A percentile compares a stretch with the other conserved stretches of the same genome.
phyloP scores from a whole-genome alignment of 2,797 vertebrate species.

The Corythornis leucogaster region DNA sequence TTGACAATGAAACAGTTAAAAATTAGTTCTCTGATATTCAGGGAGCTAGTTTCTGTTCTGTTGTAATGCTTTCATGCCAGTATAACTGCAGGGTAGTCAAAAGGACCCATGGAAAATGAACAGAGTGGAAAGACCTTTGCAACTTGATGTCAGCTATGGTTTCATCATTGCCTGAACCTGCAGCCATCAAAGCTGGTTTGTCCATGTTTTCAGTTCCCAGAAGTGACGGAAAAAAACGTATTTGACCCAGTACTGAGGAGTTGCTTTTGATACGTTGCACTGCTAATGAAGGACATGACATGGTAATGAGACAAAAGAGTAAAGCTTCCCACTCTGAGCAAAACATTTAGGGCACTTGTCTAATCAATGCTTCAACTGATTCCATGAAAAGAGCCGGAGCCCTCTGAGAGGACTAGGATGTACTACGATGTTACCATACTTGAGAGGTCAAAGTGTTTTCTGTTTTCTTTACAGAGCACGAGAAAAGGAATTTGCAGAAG shows the following conservation, averaged over 20 bases:
- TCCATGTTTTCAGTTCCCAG: background rate
- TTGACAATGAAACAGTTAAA: background rate
- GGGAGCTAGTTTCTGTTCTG: background rate
- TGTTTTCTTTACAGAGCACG: background rate
- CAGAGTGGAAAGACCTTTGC: background rate
- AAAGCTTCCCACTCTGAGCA: background rate
- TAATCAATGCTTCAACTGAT: background rate
- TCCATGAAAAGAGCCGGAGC: background rate
- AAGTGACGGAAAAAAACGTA: background rate
- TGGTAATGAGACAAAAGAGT: constrained; percentile 7
- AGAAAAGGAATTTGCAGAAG: background rate
- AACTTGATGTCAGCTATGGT: background rate
- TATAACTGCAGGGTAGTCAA: background rate
- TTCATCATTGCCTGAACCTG: background rate
- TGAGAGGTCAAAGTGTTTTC: background rate
- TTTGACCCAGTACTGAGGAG: background rate
- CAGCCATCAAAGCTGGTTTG: constrained; percentile 15
- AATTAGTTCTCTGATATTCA: background rate
- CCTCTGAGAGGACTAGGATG: background rate
- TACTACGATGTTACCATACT: background rate
- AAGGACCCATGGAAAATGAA: background rate
- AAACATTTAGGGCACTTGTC: background rate
- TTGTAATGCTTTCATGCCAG: background rate
- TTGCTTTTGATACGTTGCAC: background rate
- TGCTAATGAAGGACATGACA: background rate